Evolutionary conservation across 2,888 invertebrate species (phyloP), one percentile per base, ranked within the genome.

Genomic region (Calliopum simillimum): DNA sequence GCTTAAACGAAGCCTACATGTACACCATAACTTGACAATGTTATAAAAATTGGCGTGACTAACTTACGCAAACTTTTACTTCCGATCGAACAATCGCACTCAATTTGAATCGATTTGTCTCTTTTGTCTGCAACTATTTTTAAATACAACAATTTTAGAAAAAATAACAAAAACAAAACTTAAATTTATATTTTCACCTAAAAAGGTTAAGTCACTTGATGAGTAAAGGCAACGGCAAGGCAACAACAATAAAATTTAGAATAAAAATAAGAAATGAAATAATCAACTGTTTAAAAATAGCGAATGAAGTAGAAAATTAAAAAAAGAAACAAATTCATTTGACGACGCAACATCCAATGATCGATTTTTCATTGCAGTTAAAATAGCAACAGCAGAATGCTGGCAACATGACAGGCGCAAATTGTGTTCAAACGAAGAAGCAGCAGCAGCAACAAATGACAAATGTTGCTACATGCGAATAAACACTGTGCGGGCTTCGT

Each of bases 191-290:
- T 33, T 8, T 33, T 33, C 5, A 33, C 33, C 33, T 19, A 63
- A 63, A 43, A 63, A 63, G 63, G 63, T 63, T 47, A 41, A 63
- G 25, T 58, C 14, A n/a, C 14, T 11, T 16, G 56, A 56, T 25
- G 13, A 25, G 33, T 19, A n/a, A 16, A 19, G 14, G 49, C 14
- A 11, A 16, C 49, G 49, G 16, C 19, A 21, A 16, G 11, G 19
- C 19, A 19, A 53, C 12, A 16, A 21, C 25, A 21, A 21, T 21
- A 14, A 23, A 13, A 13, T 12, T 11, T 21, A 14, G 23, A 56
- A 33, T 25, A 58, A 33, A n/a, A 33, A 25, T 21, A 58, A 19
- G 43, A 8, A 61, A 43, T 8, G n/a, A 62, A 23, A 13, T 23
- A 8, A 43, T 4, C 61, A 62, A 62, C 55, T 33, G n/a, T 6